phyloP scores from a whole-genome alignment of 2,888 invertebrate species.

The Dicycla oo region DNA sequence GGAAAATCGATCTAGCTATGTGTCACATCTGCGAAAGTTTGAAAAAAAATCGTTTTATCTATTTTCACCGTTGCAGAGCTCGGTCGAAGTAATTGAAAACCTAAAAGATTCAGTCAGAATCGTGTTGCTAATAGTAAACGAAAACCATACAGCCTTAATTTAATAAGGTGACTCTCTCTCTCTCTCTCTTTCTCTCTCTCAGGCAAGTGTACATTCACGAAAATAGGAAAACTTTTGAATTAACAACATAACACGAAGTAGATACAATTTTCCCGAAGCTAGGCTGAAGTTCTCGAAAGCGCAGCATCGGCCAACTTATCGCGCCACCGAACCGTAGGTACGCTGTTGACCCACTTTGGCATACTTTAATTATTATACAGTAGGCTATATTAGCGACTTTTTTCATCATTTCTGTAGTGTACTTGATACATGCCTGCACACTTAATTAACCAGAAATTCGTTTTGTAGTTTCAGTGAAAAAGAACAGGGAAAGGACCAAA shows the following conservation, averaged over 20 bases:
- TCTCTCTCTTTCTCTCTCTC: slow-evolving; percentile 2
- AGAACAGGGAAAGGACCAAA: background rate
- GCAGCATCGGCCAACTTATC: slow-evolving; percentile 70
- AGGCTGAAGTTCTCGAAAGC: slow-evolving; percentile 65
- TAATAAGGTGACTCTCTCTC: slow-evolving; percentile 23
- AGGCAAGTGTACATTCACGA: slow-evolving; percentile 17
- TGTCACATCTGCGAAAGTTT: no score
- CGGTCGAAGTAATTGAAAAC: slow-evolving; percentile 13
- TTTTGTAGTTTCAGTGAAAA: background rate
- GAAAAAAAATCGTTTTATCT: no score
- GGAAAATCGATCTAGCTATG: no score
- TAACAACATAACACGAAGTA: slow-evolving; percentile 47
- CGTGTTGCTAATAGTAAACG: background rate
- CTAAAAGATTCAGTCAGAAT: background rate
- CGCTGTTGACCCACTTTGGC: slow-evolving; percentile 73
- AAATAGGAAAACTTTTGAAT: slow-evolving; percentile 49
- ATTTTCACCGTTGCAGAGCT: no score
- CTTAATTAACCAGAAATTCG: background rate
- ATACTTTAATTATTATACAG: slow-evolving; percentile 59
- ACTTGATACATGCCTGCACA: background rate
- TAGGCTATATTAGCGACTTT: slow-evolving; percentile 17
- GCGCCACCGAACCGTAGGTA: slow-evolving; percentile 62
- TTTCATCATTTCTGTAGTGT: background rate
- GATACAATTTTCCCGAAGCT: slow-evolving; percentile 60
- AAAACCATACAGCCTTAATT: slow-evolving; percentile 15